Evolutionary conservation across 2,888 invertebrate genomes (phyloP), one percentile per base, ranked within the genome.

Genomic region (Nezara viridula): DNA sequence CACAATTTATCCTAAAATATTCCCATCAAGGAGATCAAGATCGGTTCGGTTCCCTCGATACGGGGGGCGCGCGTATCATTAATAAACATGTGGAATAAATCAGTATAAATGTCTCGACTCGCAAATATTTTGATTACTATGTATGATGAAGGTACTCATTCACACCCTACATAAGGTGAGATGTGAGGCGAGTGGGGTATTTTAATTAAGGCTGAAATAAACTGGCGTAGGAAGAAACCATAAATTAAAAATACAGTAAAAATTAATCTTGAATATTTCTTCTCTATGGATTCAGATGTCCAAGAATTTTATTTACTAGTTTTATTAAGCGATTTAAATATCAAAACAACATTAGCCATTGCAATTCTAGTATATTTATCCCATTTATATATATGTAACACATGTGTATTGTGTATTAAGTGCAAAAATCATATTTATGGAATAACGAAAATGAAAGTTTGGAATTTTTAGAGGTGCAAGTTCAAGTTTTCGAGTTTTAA

Each of bases 81-180:
- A 81, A 81, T 81, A 81, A 44, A 44, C 81, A 81, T 44, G 81
- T 47, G 81, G 44, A 81, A 81, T 81, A 81, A 81, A 81, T 81
- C 44, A 81, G 37, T 81, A 81, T 81, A 44, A 81, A 81, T 81
- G 44, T n/a, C 81, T 24, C 40, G n/a, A 24, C 44, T 44, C 44
- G 9, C 44, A 81, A 81, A 81, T 81, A 81, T 81, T 81, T 81
- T 81, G 81, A 81, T 81, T 81, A 47, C 81, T 44, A n/a, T 44
- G 44, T 81, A 81, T 81, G 81, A 81, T 81, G 40, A 0, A n/a
- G 32, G 32, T 44, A 81, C n/a, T 81, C 81, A 81, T 81, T 81
- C 81, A 44, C 81, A 81, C 44, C 47, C 81, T 10, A n/a, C 44
- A n/a, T n/a, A 44, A 12, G 77, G 40, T 40, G 21, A n/a, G 40